Conservation (phyloP, 2,113 vertebrate species). For the Corvus cornix region DNA sequence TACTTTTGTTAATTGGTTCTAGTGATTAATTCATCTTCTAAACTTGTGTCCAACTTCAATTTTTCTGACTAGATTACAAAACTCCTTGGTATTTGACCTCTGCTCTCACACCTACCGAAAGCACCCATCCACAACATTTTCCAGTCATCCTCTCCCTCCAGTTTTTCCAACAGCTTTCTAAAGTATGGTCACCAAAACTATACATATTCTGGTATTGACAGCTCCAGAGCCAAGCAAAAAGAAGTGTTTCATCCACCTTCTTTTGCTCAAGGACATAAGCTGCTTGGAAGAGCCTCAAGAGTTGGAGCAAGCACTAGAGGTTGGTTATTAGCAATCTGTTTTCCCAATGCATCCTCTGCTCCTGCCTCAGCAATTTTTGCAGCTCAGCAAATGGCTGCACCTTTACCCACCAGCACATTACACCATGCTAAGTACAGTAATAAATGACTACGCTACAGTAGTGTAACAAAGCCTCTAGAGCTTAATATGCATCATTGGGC, state of each 20-base stretch:
- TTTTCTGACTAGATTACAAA: background rate
- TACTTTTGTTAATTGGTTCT: background rate
- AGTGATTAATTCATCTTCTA: background rate
- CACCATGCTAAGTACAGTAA: background rate
- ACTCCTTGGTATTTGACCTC: background rate
- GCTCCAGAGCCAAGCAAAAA: background rate
- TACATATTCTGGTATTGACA: background rate
- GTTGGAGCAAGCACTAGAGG: background rate
- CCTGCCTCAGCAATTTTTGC: background rate
- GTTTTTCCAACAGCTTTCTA: background rate
- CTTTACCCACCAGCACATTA: background rate
- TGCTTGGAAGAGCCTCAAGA: background rate
- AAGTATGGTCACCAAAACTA: background rate
- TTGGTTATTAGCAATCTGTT: background rate
- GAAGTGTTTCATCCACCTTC: background rate
- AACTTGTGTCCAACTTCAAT: background rate
- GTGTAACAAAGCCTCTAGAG: background rate
- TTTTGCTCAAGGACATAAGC: background rate
- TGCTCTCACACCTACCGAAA: background rate
- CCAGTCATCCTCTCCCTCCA: background rate
- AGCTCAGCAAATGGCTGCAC: background rate
- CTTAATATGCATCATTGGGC: background rate
- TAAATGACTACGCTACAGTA: background rate
- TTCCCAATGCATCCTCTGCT: background rate
- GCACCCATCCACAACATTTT: background rate